These are phyloP conservation scores for Gobiocypris rarus DNA, from an alignment of 2,113 vertebrate species.

Conservation along the genomic window DNA sequence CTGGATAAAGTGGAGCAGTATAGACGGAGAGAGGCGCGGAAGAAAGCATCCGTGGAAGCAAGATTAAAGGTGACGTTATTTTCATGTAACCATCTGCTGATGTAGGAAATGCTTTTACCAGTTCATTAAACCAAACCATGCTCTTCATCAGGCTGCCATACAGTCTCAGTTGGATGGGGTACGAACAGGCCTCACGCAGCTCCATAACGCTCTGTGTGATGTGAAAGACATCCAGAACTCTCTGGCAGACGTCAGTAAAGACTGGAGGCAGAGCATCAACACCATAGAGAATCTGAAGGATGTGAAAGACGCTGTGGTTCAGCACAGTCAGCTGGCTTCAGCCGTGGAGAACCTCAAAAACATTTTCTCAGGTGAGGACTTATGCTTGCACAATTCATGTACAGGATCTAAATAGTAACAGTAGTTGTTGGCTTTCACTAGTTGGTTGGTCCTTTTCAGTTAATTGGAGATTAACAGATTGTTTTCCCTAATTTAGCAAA, in stretches of 20 bases:
- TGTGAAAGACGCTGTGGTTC: slow-evolving; percentile 95
- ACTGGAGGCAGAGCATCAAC: slow-evolving; percentile 98
- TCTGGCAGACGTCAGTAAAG: slow-evolving; percentile 90
- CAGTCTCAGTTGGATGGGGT: slow-evolving; percentile 97
- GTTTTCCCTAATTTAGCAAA: no score
- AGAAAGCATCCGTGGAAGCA: slow-evolving; percentile 97
- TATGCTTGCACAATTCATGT: background rate
- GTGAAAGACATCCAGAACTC: slow-evolving; percentile 93
- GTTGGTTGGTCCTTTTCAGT: background rate
- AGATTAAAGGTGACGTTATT: slow-evolving; percentile 83
- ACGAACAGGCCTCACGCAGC: slow-evolving; percentile 92
- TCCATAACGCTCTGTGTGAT: slow-evolving; percentile 91
- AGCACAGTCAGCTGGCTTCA: slow-evolving; percentile 95
- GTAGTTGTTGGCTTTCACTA: background rate
- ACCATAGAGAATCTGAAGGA: slow-evolving; percentile 95
- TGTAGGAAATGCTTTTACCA: background rate
- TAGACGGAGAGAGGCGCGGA: slow-evolving; percentile 91
- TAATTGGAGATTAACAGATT: no score
- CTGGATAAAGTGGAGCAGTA: slow-evolving; percentile 99
- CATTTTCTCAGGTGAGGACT: slow-evolving; percentile 90
- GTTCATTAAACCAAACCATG: background rate
- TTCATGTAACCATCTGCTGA: background rate
- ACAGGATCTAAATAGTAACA: no score
- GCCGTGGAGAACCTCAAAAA: slow-evolving; percentile 99
- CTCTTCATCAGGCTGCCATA: slow-evolving; percentile 86